phyloP scores from a whole-genome alignment of 2,888 invertebrate species.

The Hypomecis punctinalis region DNA sequence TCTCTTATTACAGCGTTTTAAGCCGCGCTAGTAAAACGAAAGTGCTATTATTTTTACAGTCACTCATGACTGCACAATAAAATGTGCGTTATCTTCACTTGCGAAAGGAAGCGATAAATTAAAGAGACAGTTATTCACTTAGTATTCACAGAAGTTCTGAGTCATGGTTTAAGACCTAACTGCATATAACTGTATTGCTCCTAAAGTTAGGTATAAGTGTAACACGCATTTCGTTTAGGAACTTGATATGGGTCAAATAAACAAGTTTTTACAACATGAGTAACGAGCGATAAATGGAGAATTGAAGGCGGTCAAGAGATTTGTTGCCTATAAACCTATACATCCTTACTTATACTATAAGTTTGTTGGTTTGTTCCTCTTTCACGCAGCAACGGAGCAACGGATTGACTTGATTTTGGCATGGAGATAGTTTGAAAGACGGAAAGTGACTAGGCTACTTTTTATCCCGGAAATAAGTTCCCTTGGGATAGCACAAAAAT shows the following conservation, averaged over 20 bases:
- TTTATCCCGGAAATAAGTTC: too few species aligned
- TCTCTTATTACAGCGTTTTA: too few species aligned
- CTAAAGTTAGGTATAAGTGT: background rate
- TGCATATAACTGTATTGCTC: conserved; percentile 4
- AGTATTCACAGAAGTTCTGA: conserved; percentile 20
- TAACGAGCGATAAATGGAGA: conserved; percentile 7
- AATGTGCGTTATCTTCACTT: conserved; percentile 12
- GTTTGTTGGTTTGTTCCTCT: too few species aligned
- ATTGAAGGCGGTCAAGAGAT: background rate
- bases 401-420: too few species aligned
- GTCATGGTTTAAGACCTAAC: conserved; percentile 10
- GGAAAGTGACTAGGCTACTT: too few species aligned
- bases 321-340: background rate
- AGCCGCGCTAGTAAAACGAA: background rate
- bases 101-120: conserved; percentile 22
- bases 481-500: too few species aligned
- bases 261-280: conserved; percentile 21
- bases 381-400: too few species aligned
- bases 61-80: background rate
- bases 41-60: background rate
- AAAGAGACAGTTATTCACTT: conserved; percentile 19
- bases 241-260: conserved; percentile 40
- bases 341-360: too few species aligned
- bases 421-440: too few species aligned
- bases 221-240: conserved; percentile 30